Conservation (phyloP, 2,888 invertebrate genomes). For the Sericinus montela region DNA sequence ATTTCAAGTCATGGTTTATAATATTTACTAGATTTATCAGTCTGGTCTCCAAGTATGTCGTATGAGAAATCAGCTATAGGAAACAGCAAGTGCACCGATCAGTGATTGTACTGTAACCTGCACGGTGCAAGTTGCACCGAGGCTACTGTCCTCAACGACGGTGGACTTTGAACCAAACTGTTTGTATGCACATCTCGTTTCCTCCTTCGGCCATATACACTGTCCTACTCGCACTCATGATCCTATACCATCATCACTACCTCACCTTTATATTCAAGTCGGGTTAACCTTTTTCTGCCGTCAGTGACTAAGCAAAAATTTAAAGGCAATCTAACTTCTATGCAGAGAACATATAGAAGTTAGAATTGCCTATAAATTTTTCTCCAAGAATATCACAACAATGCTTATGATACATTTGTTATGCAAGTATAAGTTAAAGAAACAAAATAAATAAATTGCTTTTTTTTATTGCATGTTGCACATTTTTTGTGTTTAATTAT, state of each 20-base stretch:
- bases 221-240: conserved; percentile 31
- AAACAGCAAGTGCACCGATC: conserved; percentile 25
- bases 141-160: conserved; percentile 54
- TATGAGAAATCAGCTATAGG: neutral
- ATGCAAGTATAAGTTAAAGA: no score
- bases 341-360: no score
- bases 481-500: no score
- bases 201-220: conserved; percentile 36
- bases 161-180: conserved; percentile 68
- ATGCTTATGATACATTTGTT: no score
- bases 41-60: no score
- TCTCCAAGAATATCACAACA: neutral
- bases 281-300: conserved; percentile 50
- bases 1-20: no score
- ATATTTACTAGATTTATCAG: no score
- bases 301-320: no score
- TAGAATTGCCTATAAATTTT: conserved; percentile 7
- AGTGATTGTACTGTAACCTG: conserved; percentile 21
- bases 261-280: conserved; percentile 50
- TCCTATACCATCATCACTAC: conserved; percentile 31
- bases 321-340: no score
- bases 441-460: no score
- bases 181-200: conserved; percentile 61
- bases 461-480: no score
- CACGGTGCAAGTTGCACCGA: conserved; percentile 32